Percentiles rank a stretch among this genome's conserved stretches.
Evolutionary conservation across 2,888 invertebrate genomes (phyloP).

Genomic region (Torymus auratus): DNA sequence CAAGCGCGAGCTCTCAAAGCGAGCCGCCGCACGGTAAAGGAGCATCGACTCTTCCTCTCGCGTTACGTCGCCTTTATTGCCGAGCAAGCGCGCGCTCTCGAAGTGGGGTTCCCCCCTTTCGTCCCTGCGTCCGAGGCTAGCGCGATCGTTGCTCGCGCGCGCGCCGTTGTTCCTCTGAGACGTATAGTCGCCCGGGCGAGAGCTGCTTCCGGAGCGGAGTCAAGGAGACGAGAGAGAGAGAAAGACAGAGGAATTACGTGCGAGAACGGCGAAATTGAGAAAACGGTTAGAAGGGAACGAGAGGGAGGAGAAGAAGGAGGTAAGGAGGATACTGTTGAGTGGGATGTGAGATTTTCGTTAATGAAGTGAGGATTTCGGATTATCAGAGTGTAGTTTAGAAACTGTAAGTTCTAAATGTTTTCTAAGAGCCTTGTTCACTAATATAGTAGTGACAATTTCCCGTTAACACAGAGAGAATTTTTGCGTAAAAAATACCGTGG

Average conservation of each 20-base stretch:
- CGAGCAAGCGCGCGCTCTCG: too few species aligned
- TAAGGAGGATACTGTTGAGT: conserved; percentile 11
- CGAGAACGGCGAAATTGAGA: conserved; percentile 15
- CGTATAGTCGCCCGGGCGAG: background rate
- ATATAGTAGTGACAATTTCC: too few species aligned
- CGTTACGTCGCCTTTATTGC: background rate
- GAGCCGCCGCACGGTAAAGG: background rate
- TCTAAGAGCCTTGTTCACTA: too few species aligned
- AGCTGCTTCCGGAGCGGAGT: background rate
- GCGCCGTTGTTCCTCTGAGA: background rate
- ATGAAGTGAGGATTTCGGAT: background rate
- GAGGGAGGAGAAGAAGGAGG: background rate
- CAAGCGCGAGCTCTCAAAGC: too few species aligned
- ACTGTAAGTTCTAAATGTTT: background rate
- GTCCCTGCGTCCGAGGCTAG: too few species aligned
- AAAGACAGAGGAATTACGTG: background rate
- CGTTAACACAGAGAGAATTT: too few species aligned
- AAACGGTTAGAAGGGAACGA: conserved; percentile 1
- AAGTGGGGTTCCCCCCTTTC: too few species aligned
- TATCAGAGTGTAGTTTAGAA: background rate
- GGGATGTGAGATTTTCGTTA: conserved; percentile 19
- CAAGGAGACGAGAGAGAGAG: background rate
- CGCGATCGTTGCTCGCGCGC: too few species aligned
- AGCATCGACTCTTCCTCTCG: background rate
- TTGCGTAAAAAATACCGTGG: too few species aligned